Percentiles rank a stretch among this genome's conserved stretches.
Conservation (phyloP, 2,888 invertebrate genomes). For the Darwinula stevensoni region DNA sequence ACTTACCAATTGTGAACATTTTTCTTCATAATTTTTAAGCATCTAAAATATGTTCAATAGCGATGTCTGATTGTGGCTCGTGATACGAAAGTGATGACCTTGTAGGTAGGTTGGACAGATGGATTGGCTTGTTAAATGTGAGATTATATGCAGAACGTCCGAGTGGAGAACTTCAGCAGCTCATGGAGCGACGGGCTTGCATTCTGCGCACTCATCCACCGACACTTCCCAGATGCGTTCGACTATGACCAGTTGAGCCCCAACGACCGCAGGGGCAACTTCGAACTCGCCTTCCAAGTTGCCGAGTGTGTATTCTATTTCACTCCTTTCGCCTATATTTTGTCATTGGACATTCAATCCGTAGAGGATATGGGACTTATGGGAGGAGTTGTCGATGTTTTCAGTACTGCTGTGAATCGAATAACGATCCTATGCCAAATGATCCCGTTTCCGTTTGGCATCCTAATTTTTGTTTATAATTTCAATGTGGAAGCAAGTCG, state of each 20-base stretch:
- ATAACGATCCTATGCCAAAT: too few relatives aligned
- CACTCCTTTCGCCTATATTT: background rate
- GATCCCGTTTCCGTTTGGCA: too few relatives aligned
- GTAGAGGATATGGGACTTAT: conserved; percentile 6
- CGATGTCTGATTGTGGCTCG: too few relatives aligned
- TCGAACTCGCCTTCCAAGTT: conserved; percentile 84
- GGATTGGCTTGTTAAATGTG: too few relatives aligned
- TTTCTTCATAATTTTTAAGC: too few relatives aligned
- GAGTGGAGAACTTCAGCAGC: conserved; percentile 92
- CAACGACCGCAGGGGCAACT: conserved; percentile 70
- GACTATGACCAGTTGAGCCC: conserved; percentile 69
- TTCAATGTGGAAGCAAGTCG: too few relatives aligned
- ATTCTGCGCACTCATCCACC: conserved; percentile 94
- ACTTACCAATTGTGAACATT: too few relatives aligned
- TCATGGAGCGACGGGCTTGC: conserved; percentile 97
- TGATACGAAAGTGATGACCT: too few relatives aligned
- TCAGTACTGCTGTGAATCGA: conserved; percentile 7
- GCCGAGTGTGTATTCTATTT: conserved; percentile 66
- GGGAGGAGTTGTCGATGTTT: conserved; percentile 6
- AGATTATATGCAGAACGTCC: conserved; percentile 51
- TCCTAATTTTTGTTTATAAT: too few relatives aligned
- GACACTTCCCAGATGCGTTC: conserved; percentile 82
- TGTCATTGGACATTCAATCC: background rate
- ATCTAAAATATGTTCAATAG: too few relatives aligned
- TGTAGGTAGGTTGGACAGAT: too few relatives aligned